A percentile compares a stretch with the other conserved stretches of the same genome.
Conservation (phyloP, 2,797 vertebrate species). For the Danio tinwini region DNA sequence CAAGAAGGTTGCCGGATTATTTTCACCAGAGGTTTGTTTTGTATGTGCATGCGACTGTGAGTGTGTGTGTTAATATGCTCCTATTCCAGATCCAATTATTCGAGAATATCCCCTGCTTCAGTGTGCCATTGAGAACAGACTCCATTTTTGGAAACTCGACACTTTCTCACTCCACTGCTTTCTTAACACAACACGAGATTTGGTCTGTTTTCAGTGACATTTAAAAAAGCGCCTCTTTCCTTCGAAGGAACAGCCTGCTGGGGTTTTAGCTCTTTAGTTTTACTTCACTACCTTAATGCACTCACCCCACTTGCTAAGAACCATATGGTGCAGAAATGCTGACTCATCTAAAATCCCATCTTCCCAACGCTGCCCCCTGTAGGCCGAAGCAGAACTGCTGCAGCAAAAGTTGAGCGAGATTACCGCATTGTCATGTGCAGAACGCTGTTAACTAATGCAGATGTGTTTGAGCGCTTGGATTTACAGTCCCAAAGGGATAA, state of each 20-base stretch:
- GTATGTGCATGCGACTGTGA: no score
- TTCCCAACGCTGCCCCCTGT: slow-evolving; percentile 40
- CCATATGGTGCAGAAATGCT: slow-evolving; percentile 43
- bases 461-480: slow-evolving; percentile 4
- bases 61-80: slow-evolving; percentile 40
- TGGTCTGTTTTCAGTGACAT: slow-evolving; percentile 39
- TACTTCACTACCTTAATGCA: slow-evolving; percentile 30
- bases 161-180: slow-evolving; percentile 51
- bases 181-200: slow-evolving; percentile 33
- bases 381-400: slow-evolving; percentile 36
- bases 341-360: slow-evolving; percentile 49
- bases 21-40: slow-evolving; percentile 37
- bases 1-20: neutral
- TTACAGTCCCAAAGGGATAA: slow-evolving; percentile 28
- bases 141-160: slow-evolving; percentile 33
- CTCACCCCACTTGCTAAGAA: slow-evolving; percentile 15
- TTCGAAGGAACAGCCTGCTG: slow-evolving; percentile 20
- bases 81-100: slow-evolving; percentile 51
- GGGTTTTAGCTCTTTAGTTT: slow-evolving; percentile 47
- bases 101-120: slow-evolving; percentile 11
- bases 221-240: slow-evolving; percentile 32
- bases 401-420: neutral
- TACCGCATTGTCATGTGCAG: neutral
- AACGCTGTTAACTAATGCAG: slow-evolving; percentile 15
- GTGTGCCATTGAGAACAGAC: slow-evolving; percentile 36